Conservation (phyloP, 2,888 invertebrate genomes). For the Lasiommata megera region DNA sequence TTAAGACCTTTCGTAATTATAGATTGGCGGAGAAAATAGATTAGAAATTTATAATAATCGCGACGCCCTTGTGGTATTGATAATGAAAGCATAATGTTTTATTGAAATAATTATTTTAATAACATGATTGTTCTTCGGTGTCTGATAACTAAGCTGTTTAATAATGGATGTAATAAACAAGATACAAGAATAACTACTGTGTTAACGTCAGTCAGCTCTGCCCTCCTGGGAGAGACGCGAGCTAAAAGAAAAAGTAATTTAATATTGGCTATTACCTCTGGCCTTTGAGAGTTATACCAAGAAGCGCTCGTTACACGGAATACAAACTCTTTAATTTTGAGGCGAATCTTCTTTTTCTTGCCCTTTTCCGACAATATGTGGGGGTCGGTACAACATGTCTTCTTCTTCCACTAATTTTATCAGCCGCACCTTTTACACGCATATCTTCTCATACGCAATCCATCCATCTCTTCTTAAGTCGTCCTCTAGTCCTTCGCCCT, state of each 20-base stretch:
- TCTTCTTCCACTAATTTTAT: too few species aligned
- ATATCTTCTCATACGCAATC: too few species aligned
- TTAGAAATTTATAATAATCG: constrained; percentile 10
- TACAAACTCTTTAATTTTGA: background rate
- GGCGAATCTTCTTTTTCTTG: too few species aligned
- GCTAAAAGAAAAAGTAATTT: background rate
- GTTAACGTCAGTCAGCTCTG: constrained; percentile 1
- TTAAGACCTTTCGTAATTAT: constrained; percentile 5
- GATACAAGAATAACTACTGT: background rate
- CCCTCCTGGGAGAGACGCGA: background rate
- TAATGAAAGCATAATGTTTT: background rate
- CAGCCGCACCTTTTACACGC: too few species aligned
- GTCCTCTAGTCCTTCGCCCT: too few species aligned
- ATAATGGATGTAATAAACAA: background rate
- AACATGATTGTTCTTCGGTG: constrained; percentile 2
- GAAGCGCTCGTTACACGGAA: background rate
- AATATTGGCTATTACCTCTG: background rate
- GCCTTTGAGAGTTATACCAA: background rate
- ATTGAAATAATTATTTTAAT: background rate
- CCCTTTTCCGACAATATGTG: too few species aligned
- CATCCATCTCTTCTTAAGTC: too few species aligned
- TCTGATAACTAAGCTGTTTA: background rate
- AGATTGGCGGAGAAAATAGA: background rate
- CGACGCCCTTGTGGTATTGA: background rate
- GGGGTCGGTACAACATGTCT: too few species aligned